These are phyloP conservation scores for Lithophane leautieri DNA, from an alignment of 2,888 invertebrate genomes.

Conservation along the genomic window DNA sequence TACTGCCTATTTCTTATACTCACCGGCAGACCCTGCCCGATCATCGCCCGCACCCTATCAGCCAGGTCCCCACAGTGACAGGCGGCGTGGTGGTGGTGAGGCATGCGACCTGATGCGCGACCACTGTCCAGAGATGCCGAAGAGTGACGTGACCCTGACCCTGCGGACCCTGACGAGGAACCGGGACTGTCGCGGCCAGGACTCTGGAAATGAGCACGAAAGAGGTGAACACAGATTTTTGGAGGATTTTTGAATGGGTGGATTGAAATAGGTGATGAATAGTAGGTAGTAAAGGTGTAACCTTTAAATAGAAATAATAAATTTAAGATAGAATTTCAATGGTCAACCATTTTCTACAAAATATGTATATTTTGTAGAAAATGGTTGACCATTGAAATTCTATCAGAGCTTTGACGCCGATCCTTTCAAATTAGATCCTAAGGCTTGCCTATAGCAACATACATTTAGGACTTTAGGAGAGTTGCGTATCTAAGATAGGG, in stretches of 20 bases:
- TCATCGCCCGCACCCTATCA: conserved; percentile 92
- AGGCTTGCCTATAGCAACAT: background rate
- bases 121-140: conserved; percentile 97
- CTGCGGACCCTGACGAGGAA: conserved; percentile 96
- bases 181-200: conserved; percentile 98
- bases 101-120: conserved; percentile 95
- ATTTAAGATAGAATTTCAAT: too few relatives aligned
- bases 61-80: conserved; percentile 94
- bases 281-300: background rate
- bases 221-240: conserved; percentile 13
- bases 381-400: too few relatives aligned
- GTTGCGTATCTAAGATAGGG: background rate
- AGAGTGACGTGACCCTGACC: conserved; percentile 96
- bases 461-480: background rate
- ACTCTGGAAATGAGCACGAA: conserved; percentile 88
- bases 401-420: background rate
- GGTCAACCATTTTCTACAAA: too few relatives aligned
- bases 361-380: background rate
- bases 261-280: background rate
- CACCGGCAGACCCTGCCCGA: conserved; percentile 94
- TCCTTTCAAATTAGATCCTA: background rate
- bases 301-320: too few relatives aligned
- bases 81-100: conserved; percentile 94
- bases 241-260: background rate
- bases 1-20: conserved; percentile 69